Evolutionary conservation across 1,140 invertebrate species (phyloP), one percentile per base, ranked within the genome.

Genomic region (Chlorops oryzae): DNA sequence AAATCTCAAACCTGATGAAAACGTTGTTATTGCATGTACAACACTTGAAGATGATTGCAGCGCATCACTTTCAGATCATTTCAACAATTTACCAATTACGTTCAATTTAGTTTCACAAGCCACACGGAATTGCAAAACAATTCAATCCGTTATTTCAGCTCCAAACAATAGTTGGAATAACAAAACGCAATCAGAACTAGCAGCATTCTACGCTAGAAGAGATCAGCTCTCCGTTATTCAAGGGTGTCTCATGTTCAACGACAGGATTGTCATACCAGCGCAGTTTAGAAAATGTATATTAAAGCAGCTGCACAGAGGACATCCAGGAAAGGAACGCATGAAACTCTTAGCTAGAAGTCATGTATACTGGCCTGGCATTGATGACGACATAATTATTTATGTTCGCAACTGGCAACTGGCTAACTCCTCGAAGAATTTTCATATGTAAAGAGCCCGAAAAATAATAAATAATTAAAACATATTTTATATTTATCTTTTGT

Each of bases 291-390:
- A 52, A 10, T 22, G 56, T 39, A 56, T 77, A 6, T 47, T 78
- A 5, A 38, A 71, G 28, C 59, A 70, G 48, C 50, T 80, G 12
- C 77, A 80, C 61, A 39, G 48, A 12, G 67, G 62, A 18, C 77
- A 79, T 56, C 58, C 70, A 18, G 78, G 78, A 3, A 75, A 78
- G 1, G 59, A 68, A 17, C 70, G 70, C 52, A 81, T 78, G 66
- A 81, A 81, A 56, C 54, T 63, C 15, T 46, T 78, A 13, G 77
- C 77, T 7, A 50, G 75, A 39, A 60, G 59, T 28, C 73, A 75
- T 53, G 63, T 77, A 7, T 80, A 72, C 55, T 81, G 77, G 75
- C 73, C 68, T 18, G 57, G 61, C 3, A 70, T 81, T 0, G 73
- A 78, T 41, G 52, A 58, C 9, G 72, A 78, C 7, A 70, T 75